A percentile compares a stretch with the other conserved stretches of the same genome.
phyloP scores from a whole-genome alignment of 1,140 invertebrate species.

The Lasaia peninsularis region DNA sequence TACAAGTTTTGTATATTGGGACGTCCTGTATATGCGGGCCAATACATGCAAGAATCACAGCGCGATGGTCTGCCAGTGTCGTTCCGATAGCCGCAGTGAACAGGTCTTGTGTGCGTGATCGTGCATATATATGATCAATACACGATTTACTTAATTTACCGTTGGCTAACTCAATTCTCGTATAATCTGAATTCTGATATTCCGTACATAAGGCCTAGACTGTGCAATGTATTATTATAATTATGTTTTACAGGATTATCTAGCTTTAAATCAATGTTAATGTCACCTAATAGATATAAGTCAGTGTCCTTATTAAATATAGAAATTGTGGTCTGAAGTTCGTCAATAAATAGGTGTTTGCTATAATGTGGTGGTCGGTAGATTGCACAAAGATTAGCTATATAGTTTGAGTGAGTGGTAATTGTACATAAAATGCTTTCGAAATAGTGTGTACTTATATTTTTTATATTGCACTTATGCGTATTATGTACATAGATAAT shows the following conservation, averaged over 20 bases:
- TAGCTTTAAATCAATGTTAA: not conserved
- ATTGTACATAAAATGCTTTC: slow-evolving; percentile 13
- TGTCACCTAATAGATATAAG: not conserved
- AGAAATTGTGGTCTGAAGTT: slow-evolving; percentile 1
- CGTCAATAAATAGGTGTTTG: slow-evolving; percentile 15
- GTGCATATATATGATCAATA: slow-evolving; percentile 19
- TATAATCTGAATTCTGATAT: slow-evolving; percentile 18
- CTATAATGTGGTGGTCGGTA: slow-evolving; percentile 10
- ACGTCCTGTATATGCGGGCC: slow-evolving; percentile 1
- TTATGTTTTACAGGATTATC: not conserved
- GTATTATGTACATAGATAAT: slow-evolving; percentile 16
- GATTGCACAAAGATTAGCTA: slow-evolving; percentile 13
- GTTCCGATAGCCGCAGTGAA: slow-evolving; percentile 15
- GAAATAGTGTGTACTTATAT: slow-evolving; percentile 13
- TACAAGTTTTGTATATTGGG: slow-evolving; percentile 11
- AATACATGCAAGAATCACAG: not conserved
- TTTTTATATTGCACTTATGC: slow-evolving; percentile 12
- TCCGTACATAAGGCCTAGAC: slow-evolving; percentile 12
- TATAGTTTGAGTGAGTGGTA: slow-evolving; percentile 6
- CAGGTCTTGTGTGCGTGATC: slow-evolving; percentile 19
- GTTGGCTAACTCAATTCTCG: slow-evolving; percentile 15
- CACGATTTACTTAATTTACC: slow-evolving; percentile 16
- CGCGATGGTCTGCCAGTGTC: slow-evolving; percentile 19
- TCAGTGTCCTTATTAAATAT: not conserved
- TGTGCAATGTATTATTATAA: slow-evolving; percentile 1